Conservation (phyloP, 2,888 invertebrate genomes). For the Xiphydria camelus region DNA sequence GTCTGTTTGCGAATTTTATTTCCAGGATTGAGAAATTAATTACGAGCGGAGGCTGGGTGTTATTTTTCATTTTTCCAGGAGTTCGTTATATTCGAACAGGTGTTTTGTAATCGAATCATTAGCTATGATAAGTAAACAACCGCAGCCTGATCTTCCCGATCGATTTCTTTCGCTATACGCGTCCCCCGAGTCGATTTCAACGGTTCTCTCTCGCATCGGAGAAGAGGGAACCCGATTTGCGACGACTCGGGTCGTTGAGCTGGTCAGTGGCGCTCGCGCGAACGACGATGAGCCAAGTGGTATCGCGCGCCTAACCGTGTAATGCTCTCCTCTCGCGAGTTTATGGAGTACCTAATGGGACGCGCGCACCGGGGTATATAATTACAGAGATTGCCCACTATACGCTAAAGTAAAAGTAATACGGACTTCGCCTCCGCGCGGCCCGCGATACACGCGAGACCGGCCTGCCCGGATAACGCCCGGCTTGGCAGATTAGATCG, state of each 20-base stretch:
- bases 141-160: too few relatives aligned
- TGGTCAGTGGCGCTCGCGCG: constrained; percentile 15
- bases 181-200: too few relatives aligned
- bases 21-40: too few relatives aligned
- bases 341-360: constrained; percentile 42
- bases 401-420: constrained; percentile 20
- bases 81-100: too few relatives aligned
- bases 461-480: constrained; percentile 1
- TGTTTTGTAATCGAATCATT: too few relatives aligned
- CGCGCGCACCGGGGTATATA: constrained; percentile 51
- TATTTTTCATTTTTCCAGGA: too few relatives aligned
- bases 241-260: constrained; percentile 14
- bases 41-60: too few relatives aligned
- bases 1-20: too few relatives aligned
- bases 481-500: constrained; percentile 3
- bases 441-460: constrained; percentile 1
- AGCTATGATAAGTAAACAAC: too few relatives aligned
- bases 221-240: too few relatives aligned
- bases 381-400: constrained; percentile 51
- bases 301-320: constrained; percentile 7
- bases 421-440: constrained; percentile 16
- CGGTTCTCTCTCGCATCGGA: neutral
- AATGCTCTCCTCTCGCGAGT: constrained; percentile 23
- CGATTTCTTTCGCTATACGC: too few relatives aligned
- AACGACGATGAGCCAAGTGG: neutral